These are phyloP conservation scores for Lophius piscatorius DNA, from an alignment of 2,113 vertebrate genomes.

Conservation along the genomic window DNA sequence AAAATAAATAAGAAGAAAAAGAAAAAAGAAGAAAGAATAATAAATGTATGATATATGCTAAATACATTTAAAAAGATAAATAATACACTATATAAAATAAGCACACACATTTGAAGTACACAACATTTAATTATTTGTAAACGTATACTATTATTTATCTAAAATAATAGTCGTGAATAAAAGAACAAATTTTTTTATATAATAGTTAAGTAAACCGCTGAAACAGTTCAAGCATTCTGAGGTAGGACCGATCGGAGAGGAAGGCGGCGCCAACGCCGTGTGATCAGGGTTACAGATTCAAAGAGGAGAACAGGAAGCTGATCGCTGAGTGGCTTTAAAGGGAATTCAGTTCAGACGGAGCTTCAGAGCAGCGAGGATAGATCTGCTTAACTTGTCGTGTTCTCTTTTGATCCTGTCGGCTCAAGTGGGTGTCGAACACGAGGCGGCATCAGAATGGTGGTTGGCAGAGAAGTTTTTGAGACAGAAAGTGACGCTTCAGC, in stretches of 20 bases:
- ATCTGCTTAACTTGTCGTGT: conserved; percentile 75
- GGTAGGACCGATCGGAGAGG: too few species aligned
- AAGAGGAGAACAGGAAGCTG: conserved; percentile 44
- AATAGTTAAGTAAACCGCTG: too few species aligned
- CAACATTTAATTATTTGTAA: background rate
- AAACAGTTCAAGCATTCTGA: too few species aligned
- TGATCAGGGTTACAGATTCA: conserved; percentile 70
- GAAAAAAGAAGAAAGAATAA: too few species aligned
- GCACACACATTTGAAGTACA: background rate
- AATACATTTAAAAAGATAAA: background rate
- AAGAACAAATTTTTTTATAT: too few species aligned
- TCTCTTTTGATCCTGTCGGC: conserved; percentile 74
- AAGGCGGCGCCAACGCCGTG: too few species aligned
- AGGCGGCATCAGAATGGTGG: conserved; percentile 52
- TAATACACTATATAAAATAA: conserved; percentile 1
- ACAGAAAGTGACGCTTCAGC: conserved; percentile 62
- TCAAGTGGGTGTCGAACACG: conserved; percentile 65
- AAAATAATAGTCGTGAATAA: too few species aligned
- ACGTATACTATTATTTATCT: too few species aligned
- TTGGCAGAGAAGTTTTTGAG: conserved; percentile 49
- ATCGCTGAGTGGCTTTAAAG: conserved; percentile 70
- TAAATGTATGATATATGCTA: too few species aligned
- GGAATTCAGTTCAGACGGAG: conserved; percentile 59
- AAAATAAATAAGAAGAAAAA: too few species aligned
- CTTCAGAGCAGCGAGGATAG: conserved; percentile 66